Conservation (phyloP, 2,797 vertebrate genomes). For the Cyprinodon diabolis region DNA sequence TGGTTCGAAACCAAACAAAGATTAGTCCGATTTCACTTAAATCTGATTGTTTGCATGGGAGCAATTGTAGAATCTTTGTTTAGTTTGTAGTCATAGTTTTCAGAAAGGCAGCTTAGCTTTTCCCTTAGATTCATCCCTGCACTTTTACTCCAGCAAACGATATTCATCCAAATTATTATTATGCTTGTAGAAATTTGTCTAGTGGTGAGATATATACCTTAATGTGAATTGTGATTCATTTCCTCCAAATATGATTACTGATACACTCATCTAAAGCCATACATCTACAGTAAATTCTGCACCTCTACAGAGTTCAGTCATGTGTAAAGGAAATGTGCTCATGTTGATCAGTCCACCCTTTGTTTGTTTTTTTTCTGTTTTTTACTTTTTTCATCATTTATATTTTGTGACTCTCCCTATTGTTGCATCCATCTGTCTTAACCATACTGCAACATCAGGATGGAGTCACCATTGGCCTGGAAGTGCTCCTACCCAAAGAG, state of each 20-base stretch:
- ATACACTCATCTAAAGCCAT: neutral
- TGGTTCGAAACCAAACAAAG: neutral
- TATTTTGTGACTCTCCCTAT: conserved; percentile 48
- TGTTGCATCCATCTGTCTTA: conserved; percentile 58
- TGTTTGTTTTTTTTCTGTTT: conserved; percentile 23
- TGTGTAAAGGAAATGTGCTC: neutral
- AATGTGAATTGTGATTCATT: neutral
- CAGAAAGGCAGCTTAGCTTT: neutral
- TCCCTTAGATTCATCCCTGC: neutral
- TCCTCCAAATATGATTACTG: neutral
- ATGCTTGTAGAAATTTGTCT: neutral
- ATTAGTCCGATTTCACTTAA: neutral
- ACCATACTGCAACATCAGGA: conserved; percentile 71
- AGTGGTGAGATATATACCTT: neutral
- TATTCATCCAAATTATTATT: neutral
- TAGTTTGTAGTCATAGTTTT: neutral
- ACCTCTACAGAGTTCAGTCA: neutral
- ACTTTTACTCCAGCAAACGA: neutral
- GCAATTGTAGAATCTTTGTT: neutral
- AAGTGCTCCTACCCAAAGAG: conserved; percentile 83
- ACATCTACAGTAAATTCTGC: neutral
- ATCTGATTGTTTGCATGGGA: neutral
- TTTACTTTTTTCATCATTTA: conserved; percentile 23
- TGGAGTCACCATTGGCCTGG: conserved; percentile 82
- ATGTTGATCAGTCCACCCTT: conserved; percentile 16